A percentile compares a stretch with the other conserved stretches of the same genome.
Evolutionary conservation across 2,113 vertebrate genomes (phyloP).

Genomic region (Mixornis gularis): DNA sequence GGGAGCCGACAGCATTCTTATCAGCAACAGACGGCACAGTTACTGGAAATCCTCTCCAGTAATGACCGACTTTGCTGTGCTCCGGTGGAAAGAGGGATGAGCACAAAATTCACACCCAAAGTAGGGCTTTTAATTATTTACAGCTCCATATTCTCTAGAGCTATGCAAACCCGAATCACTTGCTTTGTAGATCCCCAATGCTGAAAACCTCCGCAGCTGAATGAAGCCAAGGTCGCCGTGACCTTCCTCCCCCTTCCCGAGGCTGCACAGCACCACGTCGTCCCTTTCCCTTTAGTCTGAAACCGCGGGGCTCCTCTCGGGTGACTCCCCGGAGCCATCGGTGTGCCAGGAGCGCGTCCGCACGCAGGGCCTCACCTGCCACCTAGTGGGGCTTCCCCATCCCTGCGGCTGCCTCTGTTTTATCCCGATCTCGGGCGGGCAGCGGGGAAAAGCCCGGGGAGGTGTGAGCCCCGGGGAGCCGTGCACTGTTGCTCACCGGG

Average conservation of each 20-base stretch:
- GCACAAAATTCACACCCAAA: not conserved
- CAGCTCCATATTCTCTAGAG: not conserved
- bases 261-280: not conserved
- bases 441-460: not conserved
- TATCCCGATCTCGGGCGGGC: fast-evolving
- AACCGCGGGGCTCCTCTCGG: not conserved
- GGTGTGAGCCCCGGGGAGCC: not conserved
- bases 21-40: not conserved
- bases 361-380: not conserved
- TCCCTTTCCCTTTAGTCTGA: not conserved
- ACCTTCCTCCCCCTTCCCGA: not conserved
- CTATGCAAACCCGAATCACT: not conserved
- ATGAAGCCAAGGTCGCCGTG: not conserved
- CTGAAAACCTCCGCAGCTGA: not conserved
- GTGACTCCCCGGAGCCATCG: fast-evolving
- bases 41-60: not conserved
- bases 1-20: not conserved
- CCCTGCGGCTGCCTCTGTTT: not conserved
- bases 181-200: not conserved
- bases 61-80: not conserved
- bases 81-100: not conserved
- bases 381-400: not conserved
- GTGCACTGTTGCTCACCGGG: fast-evolving
- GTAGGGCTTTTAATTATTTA: not conserved
- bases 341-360: fast-evolving